These are phyloP conservation scores for Cercopithecus mona DNA, from an alignment of 2,113 vertebrate genomes.

Conservation along the genomic window DNA sequence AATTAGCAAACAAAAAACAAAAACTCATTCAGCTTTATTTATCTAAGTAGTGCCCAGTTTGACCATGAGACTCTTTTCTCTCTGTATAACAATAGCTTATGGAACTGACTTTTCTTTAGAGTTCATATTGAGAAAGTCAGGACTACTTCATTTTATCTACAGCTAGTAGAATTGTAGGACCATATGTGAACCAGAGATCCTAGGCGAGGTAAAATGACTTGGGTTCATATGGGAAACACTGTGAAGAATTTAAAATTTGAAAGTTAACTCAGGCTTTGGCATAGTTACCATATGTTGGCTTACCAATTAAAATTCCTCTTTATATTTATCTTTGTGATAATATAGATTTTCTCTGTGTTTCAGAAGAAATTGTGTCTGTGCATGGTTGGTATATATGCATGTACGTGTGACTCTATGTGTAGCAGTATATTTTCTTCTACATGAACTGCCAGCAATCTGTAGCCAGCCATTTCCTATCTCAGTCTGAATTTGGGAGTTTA, in stretches of 20 bases:
- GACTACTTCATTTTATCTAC: background rate
- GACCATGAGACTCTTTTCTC: background rate
- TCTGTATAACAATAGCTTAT: background rate
- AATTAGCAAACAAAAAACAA: background rate
- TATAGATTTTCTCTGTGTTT: background rate
- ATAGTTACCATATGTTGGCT: background rate
- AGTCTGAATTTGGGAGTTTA: conserved; percentile 1
- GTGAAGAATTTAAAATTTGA: conserved; percentile 13
- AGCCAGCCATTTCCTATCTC: background rate
- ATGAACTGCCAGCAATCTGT: background rate
- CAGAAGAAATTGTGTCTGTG: background rate
- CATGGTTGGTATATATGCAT: background rate
- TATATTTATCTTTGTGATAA: background rate
- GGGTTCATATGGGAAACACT: background rate
- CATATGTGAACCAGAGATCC: background rate
- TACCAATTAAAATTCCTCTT: background rate
- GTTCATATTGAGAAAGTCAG: background rate
- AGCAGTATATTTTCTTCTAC: background rate
- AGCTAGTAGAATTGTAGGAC: background rate
- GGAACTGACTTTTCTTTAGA: background rate
- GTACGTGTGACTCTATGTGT: too few relatives aligned
- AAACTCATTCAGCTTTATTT: background rate
- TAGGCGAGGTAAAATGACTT: background rate
- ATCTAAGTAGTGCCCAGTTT: background rate
- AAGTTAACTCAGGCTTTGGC: background rate